Base-by-base conservation (phyloP, 1,140 invertebrate species). In the Berghia stephanieae region DNA sequence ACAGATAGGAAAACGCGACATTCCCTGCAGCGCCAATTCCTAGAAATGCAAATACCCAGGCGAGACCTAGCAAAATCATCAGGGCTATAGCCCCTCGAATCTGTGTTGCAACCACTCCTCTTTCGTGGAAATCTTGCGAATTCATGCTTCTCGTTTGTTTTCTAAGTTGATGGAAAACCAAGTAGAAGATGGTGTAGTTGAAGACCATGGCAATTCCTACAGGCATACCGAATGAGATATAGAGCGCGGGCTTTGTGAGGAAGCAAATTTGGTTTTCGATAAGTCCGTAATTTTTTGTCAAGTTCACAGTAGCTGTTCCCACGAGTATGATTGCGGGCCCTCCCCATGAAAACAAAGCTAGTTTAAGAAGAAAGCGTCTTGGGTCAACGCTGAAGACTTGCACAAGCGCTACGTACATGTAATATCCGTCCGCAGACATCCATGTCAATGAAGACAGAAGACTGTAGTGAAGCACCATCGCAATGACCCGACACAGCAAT, bases 1-100 rank as follows among this genome's bases (percentile, higher is more conserved):
- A 92, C 6, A 92, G 80, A 78, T 92, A 92, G 57, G 89, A 87
- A 79, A 91, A 91, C 10, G 88, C 83, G 0, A 91, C 76, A 24
- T 79, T 81, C 27, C 71, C 75, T 27, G 79, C 84, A 43, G 85
- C 82, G 57, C 89, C 90, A 6, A 92, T 83, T 24, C 91, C 90
- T 66, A 92, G 85, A 31, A 91, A 84, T 36, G 90, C 92, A 68
- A 91, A 89, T 0, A 90, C 82, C 91, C 91, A 92, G 0, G 91
- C 91, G 0, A 92, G 85, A 24, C 92, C 92, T 5, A 92, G 86
- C 21, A 92, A 83, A 6, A 91, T 84, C 83, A 92, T 87, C 5
- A 92, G 87, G 2, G 90, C 90, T 2, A 91, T 81, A 6, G 91
- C 89, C 24, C 91, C 91, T 42, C 89, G 87, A 21, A 92, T 84